Evolutionary conservation across 1,140 invertebrate genomes (phyloP).

Genomic region (Aricia agestis): DNA sequence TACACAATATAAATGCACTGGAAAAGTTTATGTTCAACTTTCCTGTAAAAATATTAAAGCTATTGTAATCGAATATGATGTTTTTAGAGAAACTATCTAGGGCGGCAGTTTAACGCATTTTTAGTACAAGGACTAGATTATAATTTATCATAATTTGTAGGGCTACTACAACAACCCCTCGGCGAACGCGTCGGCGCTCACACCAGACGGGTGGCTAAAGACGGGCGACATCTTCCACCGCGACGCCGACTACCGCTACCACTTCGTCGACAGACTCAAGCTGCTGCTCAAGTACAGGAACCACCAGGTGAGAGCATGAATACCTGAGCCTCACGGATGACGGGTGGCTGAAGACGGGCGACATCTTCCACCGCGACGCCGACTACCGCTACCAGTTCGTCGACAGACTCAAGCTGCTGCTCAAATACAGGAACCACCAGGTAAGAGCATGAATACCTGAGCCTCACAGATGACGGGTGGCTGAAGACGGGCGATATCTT

Average conservation of each 20-base stretch:
- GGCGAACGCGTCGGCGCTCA: slow-evolving; percentile 71
- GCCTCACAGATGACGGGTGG: slow-evolving; percentile 84
- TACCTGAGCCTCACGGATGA: slow-evolving; percentile 76
- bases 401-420: slow-evolving; percentile 84
- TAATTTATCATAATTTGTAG: slow-evolving; percentile 24
- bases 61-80: too few species aligned
- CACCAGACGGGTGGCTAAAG: slow-evolving; percentile 81
- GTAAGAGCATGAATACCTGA: too few species aligned
- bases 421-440: slow-evolving; percentile 78
- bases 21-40: too few species aligned
- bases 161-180: slow-evolving; percentile 47
- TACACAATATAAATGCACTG: too few species aligned
- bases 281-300: slow-evolving; percentile 83
- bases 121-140: slow-evolving; percentile 5
- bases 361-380: slow-evolving; percentile 82
- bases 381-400: slow-evolving; percentile 81
- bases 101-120: too few species aligned
- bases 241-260: slow-evolving; percentile 81
- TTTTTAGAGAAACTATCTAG: too few species aligned
- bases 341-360: slow-evolving; percentile 84
- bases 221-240: slow-evolving; percentile 84
- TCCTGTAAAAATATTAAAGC: too few species aligned
- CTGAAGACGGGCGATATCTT: slow-evolving; percentile 84
- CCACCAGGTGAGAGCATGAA: too few species aligned
- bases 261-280: slow-evolving; percentile 83